These are phyloP conservation scores for Chascanopsetta lugubris DNA, from an alignment of 2,113 vertebrate genomes.

Conservation along the genomic window DNA sequence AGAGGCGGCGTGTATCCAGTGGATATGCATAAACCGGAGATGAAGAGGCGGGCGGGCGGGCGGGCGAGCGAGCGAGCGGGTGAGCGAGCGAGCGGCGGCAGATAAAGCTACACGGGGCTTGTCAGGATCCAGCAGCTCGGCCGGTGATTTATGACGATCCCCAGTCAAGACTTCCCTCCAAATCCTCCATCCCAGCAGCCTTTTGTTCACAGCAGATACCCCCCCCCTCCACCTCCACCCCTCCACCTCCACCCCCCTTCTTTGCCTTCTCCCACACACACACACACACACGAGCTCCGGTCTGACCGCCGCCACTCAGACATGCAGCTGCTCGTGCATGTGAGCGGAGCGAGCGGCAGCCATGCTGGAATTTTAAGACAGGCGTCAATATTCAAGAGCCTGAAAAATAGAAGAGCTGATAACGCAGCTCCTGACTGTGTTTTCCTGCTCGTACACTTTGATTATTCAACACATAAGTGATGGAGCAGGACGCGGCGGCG, in stretches of 20 bases:
- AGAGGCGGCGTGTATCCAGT: constrained; percentile 68
- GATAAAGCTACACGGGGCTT: constrained; percentile 76
- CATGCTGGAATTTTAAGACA: background rate
- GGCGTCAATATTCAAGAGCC: background rate
- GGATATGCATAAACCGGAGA: constrained; percentile 76
- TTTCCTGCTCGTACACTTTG: background rate
- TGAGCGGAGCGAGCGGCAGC: background rate
- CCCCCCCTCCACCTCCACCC: background rate
- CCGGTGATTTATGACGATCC: constrained; percentile 79
- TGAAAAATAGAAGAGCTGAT: background rate
- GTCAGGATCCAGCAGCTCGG: constrained; percentile 73
- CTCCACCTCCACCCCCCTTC: background rate
- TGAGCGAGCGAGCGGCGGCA: constrained; percentile 53
- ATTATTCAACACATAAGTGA: background rate
- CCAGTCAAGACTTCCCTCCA: constrained; percentile 68
- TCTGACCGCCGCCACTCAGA: constrained; percentile 39
- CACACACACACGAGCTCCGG: constrained; percentile 13
- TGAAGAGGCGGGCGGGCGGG: constrained; percentile 61
- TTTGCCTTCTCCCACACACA: constrained; percentile 2
- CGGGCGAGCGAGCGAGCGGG: constrained; percentile 45
- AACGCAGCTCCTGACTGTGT: background rate
- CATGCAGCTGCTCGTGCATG: constrained; percentile 4
- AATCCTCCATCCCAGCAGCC: constrained; percentile 65
- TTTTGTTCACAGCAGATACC: constrained; percentile 63
- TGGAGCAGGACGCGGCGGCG: background rate